These are phyloP conservation scores for Hydropotes inermis DNA, from an alignment of 2,113 vertebrate species.

Conservation along the genomic window DNA sequence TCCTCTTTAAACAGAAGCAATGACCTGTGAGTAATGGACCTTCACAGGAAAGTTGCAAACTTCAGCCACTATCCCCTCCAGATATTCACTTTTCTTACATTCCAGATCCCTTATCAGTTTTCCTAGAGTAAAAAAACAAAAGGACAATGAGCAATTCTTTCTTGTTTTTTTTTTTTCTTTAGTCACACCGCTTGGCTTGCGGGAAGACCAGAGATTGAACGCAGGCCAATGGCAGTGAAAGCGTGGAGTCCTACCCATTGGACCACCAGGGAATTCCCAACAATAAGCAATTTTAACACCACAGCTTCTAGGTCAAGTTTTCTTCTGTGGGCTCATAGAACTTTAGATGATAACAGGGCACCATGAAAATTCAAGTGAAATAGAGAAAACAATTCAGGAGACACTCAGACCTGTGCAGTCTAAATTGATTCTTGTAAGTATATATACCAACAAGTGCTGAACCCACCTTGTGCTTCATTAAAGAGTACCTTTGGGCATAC, in stretches of 20 bases:
- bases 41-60: neutral
- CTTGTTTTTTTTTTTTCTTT: neutral
- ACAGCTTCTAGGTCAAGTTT: neutral
- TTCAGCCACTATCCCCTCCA: neutral
- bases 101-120: neutral
- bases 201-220: rapidly evolving
- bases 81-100: neutral
- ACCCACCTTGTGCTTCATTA: neutral
- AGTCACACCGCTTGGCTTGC: rapidly evolving
- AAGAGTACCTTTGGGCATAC: neutral
- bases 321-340: neutral
- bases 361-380: neutral
- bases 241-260: rapidly evolving
- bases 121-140: neutral
- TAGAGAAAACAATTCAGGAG: neutral
- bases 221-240: rapidly evolving
- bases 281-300: neutral
- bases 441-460: neutral
- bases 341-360: neutral
- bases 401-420: neutral
- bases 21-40: neutral
- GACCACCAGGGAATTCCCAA: rapidly evolving
- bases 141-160: neutral
- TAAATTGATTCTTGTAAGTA: neutral
- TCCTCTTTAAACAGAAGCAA: neutral